Evolutionary conservation across 2,888 invertebrate genomes (phyloP), one percentile per base, ranked within the genome.

Genomic region (Frankliniella fusca): DNA sequence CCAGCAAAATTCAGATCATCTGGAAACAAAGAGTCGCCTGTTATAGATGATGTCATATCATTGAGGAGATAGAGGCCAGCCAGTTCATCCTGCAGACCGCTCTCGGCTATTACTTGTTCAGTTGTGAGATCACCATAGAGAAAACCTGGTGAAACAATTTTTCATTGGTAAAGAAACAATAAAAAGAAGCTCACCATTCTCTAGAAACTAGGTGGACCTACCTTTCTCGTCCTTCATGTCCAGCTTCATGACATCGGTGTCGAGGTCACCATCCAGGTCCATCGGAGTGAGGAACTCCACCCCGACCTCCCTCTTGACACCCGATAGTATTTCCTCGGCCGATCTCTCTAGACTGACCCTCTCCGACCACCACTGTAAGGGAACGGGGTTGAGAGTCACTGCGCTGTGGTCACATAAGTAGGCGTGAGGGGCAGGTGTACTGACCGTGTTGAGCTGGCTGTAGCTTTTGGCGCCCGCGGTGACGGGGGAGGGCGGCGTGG

Each of bases 291-390:
- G 82, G 83, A 91, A 90, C 86, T 92, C 91, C 80, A 92, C 92
- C 85, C 92, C 91, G 11, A 92, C 92, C 82, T 91, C 90, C 48
- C 90, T 88, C 85, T 91, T 91, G 12, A 92, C 89, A 8, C 91
- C 92, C 84, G 90, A 91, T 49, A 92, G 87, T 82, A 92, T 92
- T 86, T 91, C 91, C 50, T 91, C 91, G 0, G 92, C 92, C 9
- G 91, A 90, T 85, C 90, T 90, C 81, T 91, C 90, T 61, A 91
- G 86, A 79, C 90, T 88, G 48, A 87, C 87, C 15, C 49, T 27
- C 49, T 76, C 70, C 70, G 70, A 76, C 70, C 70, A 76, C 70
- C 70, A 76, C 70, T 76, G 23, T 8, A 76, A 38, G 38, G 5
- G 18, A 15, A 61, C 0, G 61, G 38, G 38, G 2, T 38, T 18